Evolutionary conservation across 2,797 vertebrate species (phyloP), one percentile per base, ranked within the genome.

Genomic region (Clarias pachynema): DNA sequence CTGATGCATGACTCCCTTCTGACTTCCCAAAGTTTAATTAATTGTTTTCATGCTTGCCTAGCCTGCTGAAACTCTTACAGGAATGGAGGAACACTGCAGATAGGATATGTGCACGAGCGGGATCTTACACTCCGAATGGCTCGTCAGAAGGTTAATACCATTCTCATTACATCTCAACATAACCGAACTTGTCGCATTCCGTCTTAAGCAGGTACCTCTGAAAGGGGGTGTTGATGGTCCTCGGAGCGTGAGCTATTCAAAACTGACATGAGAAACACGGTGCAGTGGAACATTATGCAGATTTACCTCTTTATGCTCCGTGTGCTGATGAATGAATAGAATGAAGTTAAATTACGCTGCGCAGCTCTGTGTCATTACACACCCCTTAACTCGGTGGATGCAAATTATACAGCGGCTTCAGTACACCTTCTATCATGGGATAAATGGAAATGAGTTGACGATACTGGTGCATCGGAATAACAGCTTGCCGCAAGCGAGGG

Each of bases 31-130:
- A 91, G 91, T 95, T 93, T 94, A 93, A 95, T 95, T 94, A 94
- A 95, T 93, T 94, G 92, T 93, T 89, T 92, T 91, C 92, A 92
- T 92, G 91, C 92, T 90, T 93, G 91, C 90, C 88, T 88, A 89
- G 91, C 92, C 89, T 88, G 88, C 91, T 88, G 82, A 85, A 85
- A 92, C 89, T 91, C 91, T 87, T 90, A 93, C 91, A 93, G 89
- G 89, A 89, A 91, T 91, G 74, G 83, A 70, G 85, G 77, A 73
- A 85, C 79, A 78, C 84, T 85, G 89, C 82, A 84, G 87, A 85
- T 85, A 87, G 85, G 82, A 87, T 90, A 87, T 83, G 73, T 31
- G 77, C 56, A 81, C 75, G 80, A 63, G 83, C 82, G 85, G 37
- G 82, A 88, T 83, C 70, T 78, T 34, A 75, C 59, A 53, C 77